These are phyloP conservation scores for Drosophila suzukii DNA, from an alignment of 1,140 invertebrate species.

Conservation along the genomic window DNA sequence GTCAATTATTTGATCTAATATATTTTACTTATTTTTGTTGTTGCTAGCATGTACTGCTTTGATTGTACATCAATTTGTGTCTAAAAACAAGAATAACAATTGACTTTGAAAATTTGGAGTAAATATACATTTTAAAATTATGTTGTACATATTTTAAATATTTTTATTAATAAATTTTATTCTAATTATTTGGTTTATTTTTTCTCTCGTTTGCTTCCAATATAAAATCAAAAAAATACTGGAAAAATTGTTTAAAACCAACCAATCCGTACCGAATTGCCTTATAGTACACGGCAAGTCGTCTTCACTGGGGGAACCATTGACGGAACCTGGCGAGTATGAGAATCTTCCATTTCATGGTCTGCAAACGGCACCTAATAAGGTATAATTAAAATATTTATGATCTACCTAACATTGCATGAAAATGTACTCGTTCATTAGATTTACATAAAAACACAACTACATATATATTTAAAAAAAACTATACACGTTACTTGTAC, in stretches of 20 bases:
- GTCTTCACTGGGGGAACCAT: constrained; percentile 84
- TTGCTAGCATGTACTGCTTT: not conserved
- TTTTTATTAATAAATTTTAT: not conserved
- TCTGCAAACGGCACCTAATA: constrained; percentile 94
- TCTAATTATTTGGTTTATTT: constrained; percentile 25
- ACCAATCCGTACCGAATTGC: constrained; percentile 56
- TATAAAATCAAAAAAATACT: constrained; percentile 28
- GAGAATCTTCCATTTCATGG: constrained; percentile 97
- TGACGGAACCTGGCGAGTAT: constrained; percentile 90
- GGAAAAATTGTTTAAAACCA: constrained; percentile 28
- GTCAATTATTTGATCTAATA: too few species aligned
- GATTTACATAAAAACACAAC: not conserved
- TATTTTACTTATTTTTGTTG: not conserved
- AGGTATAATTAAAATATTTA: constrained; percentile 87
- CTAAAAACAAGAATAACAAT: too few species aligned
- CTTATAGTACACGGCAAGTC: constrained; percentile 83
- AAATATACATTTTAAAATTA: not conserved
- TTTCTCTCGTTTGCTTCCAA: constrained; percentile 52
- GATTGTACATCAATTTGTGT: not conserved
- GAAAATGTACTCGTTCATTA: not conserved
- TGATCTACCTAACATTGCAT: constrained; percentile 12
- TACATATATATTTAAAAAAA: not conserved
- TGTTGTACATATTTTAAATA: not conserved
- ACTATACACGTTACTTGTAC: too few species aligned
- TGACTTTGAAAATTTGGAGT: not conserved